Evolutionary conservation across 1,140 invertebrate species (phyloP).

Genomic region (Ips typographus): DNA sequence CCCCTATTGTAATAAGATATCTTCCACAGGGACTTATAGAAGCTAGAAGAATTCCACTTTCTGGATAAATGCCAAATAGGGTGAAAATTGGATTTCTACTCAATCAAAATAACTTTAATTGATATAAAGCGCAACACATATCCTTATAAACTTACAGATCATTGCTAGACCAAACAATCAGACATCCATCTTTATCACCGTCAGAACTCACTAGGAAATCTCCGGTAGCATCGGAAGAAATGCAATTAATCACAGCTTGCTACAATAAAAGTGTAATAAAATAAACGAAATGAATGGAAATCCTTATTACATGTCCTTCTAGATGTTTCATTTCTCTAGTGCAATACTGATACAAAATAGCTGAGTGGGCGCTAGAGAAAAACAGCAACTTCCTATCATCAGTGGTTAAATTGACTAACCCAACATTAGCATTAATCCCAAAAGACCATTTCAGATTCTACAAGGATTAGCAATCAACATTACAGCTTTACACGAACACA

Average conservation of each 20-base stretch:
- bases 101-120: conserved; percentile 27
- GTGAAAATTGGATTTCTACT: conserved; percentile 55
- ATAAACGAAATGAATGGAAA: not conserved
- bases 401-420: conserved; percentile 57
- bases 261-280: conserved; percentile 2
- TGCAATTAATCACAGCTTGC: conserved; percentile 21
- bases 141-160: conserved; percentile 42
- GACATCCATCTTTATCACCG: conserved; percentile 54
- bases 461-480: not conserved
- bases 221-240: conserved; percentile 42
- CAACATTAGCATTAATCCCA: conserved; percentile 56
- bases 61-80: conserved; percentile 55
- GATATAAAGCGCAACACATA: not conserved
- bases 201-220: conserved; percentile 54
- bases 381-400: conserved; percentile 52
- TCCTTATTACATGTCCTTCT: conserved; percentile 58
- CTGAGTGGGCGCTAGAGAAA: conserved; percentile 58
- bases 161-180: conserved; percentile 59
- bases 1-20: conserved; percentile 57
- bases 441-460: conserved; percentile 59
- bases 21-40: conserved; percentile 59
- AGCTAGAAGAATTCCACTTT: conserved; percentile 48
- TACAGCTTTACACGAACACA: not conserved
- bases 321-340: conserved; percentile 56
- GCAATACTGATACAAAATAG: conserved; percentile 58